Evolutionary conservation across 2,113 vertebrate species (phyloP).

Genomic region (Xenopus laevis): DNA sequence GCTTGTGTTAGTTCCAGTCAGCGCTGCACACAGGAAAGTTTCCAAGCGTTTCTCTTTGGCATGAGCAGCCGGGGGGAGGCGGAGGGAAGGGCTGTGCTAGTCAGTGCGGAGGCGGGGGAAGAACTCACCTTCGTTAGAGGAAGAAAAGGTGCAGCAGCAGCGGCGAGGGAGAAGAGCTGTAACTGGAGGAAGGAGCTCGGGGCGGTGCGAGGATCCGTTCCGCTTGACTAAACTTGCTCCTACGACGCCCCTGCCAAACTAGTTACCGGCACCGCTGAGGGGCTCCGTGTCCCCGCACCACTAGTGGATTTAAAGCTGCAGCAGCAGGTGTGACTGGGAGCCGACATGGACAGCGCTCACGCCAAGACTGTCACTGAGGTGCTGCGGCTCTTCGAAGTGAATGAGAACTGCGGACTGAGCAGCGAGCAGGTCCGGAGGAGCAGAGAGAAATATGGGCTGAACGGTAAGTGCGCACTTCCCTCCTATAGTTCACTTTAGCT

Average conservation of each 20-base stretch:
- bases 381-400: conserved; percentile 82
- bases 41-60: not conserved
- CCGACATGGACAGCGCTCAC: conserved; percentile 80
- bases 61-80: conserved; percentile 4
- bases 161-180: not conserved
- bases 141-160: conserved; percentile 32
- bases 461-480: conserved; percentile 74
- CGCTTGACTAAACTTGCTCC: conserved; percentile 30
- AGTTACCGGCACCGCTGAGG: not conserved
- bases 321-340: no score
- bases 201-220: conserved; percentile 26
- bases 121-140: conserved; percentile 32
- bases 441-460: conserved; percentile 81
- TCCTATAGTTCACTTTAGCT: no score
- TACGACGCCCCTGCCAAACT: no score
- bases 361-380: conserved; percentile 78
- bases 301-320: conserved; percentile 55
- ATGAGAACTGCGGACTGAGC: conserved; percentile 85
- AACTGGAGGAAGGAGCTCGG: conserved; percentile 32
- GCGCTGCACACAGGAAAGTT: not conserved
- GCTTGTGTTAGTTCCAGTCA: no score
- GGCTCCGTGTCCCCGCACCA: conserved; percentile 2
- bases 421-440: conserved; percentile 76
- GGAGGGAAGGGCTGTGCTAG: conserved; percentile 24
- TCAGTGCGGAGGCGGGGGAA: conserved; percentile 3